Evolutionary conservation across 2,888 invertebrate genomes (phyloP).

Genomic region (Cryptosula pallasiana): DNA sequence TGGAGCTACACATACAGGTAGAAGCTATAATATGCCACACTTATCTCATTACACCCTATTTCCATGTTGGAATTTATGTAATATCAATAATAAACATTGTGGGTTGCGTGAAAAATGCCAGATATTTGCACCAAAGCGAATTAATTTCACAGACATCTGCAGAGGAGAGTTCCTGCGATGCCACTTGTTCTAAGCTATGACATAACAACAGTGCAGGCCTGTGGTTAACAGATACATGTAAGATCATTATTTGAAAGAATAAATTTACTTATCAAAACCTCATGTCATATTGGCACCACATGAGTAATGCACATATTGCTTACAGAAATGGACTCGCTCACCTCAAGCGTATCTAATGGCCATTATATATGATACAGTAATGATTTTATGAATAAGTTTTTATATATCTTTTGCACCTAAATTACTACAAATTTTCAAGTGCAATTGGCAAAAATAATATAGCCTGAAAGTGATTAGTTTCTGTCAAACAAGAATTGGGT

Average conservation of each 20-base stretch:
- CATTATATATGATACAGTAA: constrained; percentile 1
- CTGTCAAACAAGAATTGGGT: too few species aligned
- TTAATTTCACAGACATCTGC: too few species aligned
- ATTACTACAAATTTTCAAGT: neutral
- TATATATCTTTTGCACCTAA: neutral
- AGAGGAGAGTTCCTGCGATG: too few species aligned
- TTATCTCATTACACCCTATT: neutral
- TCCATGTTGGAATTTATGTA: neutral
- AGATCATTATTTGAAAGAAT: too few species aligned
- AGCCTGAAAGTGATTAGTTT: neutral
- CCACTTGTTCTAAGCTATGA: too few species aligned
- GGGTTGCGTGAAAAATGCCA: too few species aligned
- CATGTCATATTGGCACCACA: neutral
- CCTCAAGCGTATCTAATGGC: neutral
- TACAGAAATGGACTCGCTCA: neutral
- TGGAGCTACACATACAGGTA: too few species aligned
- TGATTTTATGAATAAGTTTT: constrained; percentile 10
- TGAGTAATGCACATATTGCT: neutral
- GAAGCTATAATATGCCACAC: neutral
- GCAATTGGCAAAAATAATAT: constrained; percentile 4
- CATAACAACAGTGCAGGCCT: too few species aligned
- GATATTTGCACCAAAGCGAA: neutral
- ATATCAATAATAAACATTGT: neutral
- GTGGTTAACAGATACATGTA: too few species aligned
- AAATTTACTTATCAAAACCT: too few species aligned